These are phyloP conservation scores for Anas platyrhynchos DNA, from an alignment of 2,113 vertebrate species.

Conservation along the genomic window DNA sequence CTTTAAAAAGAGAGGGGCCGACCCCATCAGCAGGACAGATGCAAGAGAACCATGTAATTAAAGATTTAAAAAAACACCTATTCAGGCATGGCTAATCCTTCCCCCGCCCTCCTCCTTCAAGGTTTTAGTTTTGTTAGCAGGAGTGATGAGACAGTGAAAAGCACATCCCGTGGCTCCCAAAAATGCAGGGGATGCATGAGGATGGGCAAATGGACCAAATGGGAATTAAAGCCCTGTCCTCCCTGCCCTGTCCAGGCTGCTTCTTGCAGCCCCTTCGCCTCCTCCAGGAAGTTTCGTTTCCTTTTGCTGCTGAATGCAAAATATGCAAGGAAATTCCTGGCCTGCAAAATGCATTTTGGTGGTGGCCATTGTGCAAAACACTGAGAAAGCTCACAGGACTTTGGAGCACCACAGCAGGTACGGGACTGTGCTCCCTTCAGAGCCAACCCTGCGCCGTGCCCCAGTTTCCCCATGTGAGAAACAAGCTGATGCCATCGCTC, in stretches of 20 bases:
- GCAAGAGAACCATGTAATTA: background rate
- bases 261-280: background rate
- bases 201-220: background rate
- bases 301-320: background rate
- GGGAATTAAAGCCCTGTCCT: background rate
- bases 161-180: fast-evolving
- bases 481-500: fast-evolving
- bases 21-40: background rate
- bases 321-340: background rate
- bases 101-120: background rate
- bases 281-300: background rate
- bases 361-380: background rate
- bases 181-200: background rate
- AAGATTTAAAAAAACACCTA: background rate
- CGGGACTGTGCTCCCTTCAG: background rate
- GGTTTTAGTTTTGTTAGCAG: background rate
- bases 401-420: background rate
- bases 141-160: background rate
- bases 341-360: background rate
- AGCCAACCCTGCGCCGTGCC: background rate
- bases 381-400: fast-evolving
- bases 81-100: background rate
- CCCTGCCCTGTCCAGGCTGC: background rate
- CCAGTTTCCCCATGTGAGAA: background rate
- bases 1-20: fast-evolving